Base-by-base conservation (phyloP, 2,888 invertebrate species). In the Abrostola tripartita region DNA sequence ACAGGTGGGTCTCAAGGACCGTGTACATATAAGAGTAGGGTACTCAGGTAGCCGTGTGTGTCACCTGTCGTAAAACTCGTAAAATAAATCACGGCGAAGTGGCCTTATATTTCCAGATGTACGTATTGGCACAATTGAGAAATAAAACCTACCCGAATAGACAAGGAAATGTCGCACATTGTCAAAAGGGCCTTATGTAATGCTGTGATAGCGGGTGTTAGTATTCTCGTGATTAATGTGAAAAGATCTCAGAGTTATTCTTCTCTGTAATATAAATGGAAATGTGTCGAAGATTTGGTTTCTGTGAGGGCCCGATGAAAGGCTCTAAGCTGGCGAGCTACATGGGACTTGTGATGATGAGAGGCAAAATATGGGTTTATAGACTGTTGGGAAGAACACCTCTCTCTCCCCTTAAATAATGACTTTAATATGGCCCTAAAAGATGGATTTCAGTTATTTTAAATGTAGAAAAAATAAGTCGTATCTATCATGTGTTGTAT, bases 21-120 rank as follows among this genome's bases (percentile, higher is more conserved):
- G 50, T 65, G 66, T 68, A 65, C 72, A 75, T 75, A 71, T 65
- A 69, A 52, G 62, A 72, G 69, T 67, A 80, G 68, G 74, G 68
- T 60, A 66, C 72, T 59, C 63, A 60, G 52, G 64, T 44, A 41
- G 68, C 64, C 52, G 42, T 50, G 51, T 65, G 75, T 54, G 73
- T 71, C 79, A 77, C 79, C 78, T 81, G 77, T 79, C 78, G 75
- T 78, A 68, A 70, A 57, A 69, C 69, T 71, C 83, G 83, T 85
- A 83, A 87, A 84, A 87, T 84, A 85, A 86, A 86, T 87, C 86
- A 83, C 83, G 72, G 35, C 63, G 63, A 61, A 76, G 70, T 72
- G 68, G 73, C 72, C 71, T 78, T 77, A 79, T 80, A 83, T 83
- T 80, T 82, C 73, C 65, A 65, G 72, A 71, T 61, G 73, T 74